Base-by-base conservation (phyloP, 2,113 vertebrate species). In the Oncorhynchus gorbuscha region DNA sequence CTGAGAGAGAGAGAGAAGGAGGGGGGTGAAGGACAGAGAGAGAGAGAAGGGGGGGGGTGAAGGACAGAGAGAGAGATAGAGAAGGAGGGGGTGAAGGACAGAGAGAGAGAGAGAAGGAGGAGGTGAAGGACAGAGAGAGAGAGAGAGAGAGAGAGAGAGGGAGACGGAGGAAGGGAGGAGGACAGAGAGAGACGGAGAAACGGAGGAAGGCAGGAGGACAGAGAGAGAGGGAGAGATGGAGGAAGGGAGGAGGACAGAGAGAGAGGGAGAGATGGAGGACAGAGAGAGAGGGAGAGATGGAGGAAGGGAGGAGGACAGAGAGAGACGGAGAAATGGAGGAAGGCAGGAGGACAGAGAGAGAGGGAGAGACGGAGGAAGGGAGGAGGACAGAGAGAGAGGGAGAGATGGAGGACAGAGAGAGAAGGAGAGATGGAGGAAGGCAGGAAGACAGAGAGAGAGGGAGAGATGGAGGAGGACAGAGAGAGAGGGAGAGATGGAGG, bases 1-100 rank as follows among this genome's bases (percentile, higher is more conserved):
- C 91, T 91, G 24, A 5, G 49, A 39, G 67, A 24, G 32, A 65
- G 30, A 26, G 49, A 28, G 72, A 73, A 20, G 45, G 72, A 39
- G 5, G 1, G 32, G 39, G 24, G 24, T 7, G 35, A 7, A 39
- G 59, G 30, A 35, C 91, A 90, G 24, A 5, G 49, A n/a, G 67
- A 24, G 32, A 5, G 49, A 35, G 66, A 14, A n/a, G 48, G 30
- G 26, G 49, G 24, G 24, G 26, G 26, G 26, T 3, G 26, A 1
- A 24, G 24, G 24, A 24, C 24, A 24, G 24, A 24, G 24, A 24
- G 24, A 24, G 24, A 1, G 24, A 24, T 1, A 24, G 24, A 24
- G n/a, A n/a, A n/a, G n/a, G n/a, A n/a, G n/a, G n/a, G n/a, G n/a
- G n/a, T 24, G 24, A 1, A 24, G 24, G 24, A 24, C 24, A 24